These are phyloP conservation scores for Octodonta nipae DNA, from an alignment of 2,888 invertebrate genomes.

Conservation along the genomic window DNA sequence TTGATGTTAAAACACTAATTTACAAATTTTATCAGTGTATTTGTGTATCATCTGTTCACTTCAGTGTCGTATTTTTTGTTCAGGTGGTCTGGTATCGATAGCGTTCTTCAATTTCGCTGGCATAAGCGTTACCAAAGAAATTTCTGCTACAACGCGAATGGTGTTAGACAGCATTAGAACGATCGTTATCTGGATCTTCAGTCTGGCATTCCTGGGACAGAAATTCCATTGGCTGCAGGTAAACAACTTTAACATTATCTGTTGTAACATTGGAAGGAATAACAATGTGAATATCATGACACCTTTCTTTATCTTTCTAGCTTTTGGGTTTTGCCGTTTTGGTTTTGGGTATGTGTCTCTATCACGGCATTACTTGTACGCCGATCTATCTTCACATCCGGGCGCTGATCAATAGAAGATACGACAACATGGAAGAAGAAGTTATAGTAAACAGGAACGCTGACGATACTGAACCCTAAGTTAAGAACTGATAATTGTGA, in stretches of 20 bases:
- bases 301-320: constrained; percentile 29
- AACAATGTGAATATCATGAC: not conserved
- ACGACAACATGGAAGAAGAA: constrained; percentile 24
- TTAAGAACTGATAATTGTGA: too few species aligned
- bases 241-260: constrained; percentile 11
- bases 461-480: constrained; percentile 20
- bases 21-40: too few species aligned
- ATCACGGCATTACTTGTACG: constrained; percentile 43
- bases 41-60: too few species aligned
- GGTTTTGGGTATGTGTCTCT: constrained; percentile 68
- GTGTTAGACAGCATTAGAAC: constrained; percentile 44
- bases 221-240: constrained; percentile 63
- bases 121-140: constrained; percentile 75
- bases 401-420: constrained; percentile 16
- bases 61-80: too few species aligned
- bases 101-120: constrained; percentile 56
- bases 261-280: not conserved
- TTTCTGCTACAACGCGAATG: constrained; percentile 56
- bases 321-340: constrained; percentile 65
- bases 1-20: too few species aligned
- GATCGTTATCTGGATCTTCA: constrained; percentile 77
- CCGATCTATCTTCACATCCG: constrained; percentile 20
- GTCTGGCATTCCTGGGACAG: constrained; percentile 65
- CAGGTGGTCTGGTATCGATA: constrained; percentile 71
- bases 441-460: constrained; percentile 30